These are phyloP conservation scores for Caenorhabditis doughertyi DNA, from an alignment of 2,888 invertebrate species.

Conservation along the genomic window DNA sequence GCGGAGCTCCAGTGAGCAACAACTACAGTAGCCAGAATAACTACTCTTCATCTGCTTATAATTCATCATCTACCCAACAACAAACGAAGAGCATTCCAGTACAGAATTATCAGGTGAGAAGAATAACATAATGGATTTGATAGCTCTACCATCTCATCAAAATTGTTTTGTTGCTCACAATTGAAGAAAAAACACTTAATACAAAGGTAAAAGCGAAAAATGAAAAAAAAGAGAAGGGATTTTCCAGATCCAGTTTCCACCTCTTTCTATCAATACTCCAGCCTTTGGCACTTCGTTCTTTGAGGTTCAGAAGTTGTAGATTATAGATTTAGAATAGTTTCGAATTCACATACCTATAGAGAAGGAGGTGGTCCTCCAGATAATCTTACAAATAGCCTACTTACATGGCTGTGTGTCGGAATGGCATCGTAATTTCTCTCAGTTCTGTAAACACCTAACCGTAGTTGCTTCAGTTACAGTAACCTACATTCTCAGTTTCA, in stretches of 20 bases:
- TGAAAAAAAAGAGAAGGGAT: background rate
- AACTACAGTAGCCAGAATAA: constrained; percentile 52
- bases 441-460: background rate
- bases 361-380: background rate
- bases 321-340: background rate
- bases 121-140: background rate
- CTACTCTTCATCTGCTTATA: constrained; percentile 47
- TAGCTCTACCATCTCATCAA: background rate
- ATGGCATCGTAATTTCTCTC: background rate
- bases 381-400: background rate
- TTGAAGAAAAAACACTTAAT: background rate
- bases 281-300: constrained; percentile 52
- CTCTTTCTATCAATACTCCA: constrained; percentile 52
- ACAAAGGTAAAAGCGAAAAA: background rate
- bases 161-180: background rate
- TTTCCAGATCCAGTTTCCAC: constrained; percentile 24
- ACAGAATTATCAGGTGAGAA: constrained; percentile 52
- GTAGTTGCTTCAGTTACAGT: constrained; percentile 13
- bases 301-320: constrained; percentile 27
- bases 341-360: background rate
- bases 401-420: background rate
- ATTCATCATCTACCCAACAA: constrained; percentile 33
- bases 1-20: constrained; percentile 38
- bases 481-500: constrained; percentile 4
- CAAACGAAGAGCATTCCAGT: constrained; percentile 51